Conservation (phyloP, 2,888 invertebrate species). For the Sinhomidia bicolor region DNA sequence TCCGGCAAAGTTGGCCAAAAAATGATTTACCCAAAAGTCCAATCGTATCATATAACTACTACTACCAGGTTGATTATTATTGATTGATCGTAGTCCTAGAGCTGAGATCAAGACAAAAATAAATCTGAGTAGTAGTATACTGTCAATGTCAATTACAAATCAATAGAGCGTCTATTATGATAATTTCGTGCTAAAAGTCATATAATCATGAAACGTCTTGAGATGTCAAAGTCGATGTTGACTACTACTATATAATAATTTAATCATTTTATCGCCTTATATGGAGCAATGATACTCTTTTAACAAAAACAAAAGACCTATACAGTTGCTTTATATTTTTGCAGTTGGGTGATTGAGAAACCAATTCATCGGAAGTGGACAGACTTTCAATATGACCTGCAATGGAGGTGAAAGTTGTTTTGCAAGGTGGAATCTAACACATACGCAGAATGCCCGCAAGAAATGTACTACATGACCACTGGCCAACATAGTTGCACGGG, state of each 20-base stretch:
- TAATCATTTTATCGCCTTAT: no score
- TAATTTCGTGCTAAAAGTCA: not conserved
- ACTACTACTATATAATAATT: no score
- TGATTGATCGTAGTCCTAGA: not conserved
- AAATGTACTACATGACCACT: not conserved
- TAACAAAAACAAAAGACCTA: no score
- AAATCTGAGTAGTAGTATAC: no score
- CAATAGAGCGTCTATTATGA: not conserved
- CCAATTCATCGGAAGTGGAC: not conserved
- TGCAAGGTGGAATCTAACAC: not conserved
- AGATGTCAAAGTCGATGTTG: no score
- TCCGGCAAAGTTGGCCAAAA: not conserved
- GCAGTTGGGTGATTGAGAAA: no score
- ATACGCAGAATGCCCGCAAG: not conserved
- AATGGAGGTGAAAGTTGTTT: not conserved
- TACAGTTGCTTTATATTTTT: no score
- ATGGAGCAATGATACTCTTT: no score
- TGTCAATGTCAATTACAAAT: constrained; percentile 46
- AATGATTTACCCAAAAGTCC: no score
- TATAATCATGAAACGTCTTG: no score
- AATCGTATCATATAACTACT: no score
- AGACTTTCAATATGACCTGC: not conserved
- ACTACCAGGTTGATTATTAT: not conserved
- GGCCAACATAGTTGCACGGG: not conserved
- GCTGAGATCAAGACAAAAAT: no score